Evolutionary conservation across 2,797 vertebrate genomes (phyloP).

Genomic region (Rallus crepitans): DNA sequence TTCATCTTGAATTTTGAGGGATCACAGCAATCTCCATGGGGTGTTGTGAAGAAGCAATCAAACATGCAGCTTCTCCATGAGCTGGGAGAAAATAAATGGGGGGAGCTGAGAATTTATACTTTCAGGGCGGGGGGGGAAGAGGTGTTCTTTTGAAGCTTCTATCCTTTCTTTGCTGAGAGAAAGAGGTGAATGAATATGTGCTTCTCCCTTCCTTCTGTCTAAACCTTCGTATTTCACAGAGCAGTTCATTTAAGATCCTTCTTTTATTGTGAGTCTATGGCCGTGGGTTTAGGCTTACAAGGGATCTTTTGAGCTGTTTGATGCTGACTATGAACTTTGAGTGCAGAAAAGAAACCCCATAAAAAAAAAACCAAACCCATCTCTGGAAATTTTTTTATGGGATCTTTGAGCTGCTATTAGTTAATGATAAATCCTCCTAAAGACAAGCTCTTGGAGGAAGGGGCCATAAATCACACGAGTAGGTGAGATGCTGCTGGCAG

Average conservation of each 20-base stretch:
- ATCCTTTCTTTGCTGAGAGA: neutral
- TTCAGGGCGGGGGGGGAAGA: too few relatives aligned
- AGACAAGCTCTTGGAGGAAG: neutral
- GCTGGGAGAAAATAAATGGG: neutral
- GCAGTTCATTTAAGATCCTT: neutral
- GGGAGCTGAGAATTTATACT: neutral
- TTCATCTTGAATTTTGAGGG: neutral
- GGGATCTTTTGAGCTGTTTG: neutral
- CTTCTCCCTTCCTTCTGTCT: neutral
- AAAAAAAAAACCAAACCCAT: conserved; percentile 10
- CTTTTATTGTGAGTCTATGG: neutral
- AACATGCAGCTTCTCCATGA: neutral
- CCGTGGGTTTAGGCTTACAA: neutral
- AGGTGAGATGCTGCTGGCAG: neutral
- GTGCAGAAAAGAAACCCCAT: neutral
- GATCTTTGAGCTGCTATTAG: neutral
- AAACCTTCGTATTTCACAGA: neutral
- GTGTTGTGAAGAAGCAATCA: neutral
- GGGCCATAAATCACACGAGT: neutral
- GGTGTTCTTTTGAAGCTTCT: neutral
- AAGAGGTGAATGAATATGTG: neutral
- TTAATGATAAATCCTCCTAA: neutral
- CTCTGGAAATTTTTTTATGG: neutral
- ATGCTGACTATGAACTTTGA: neutral
- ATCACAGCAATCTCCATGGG: rapidly evolving